A percentile compares a stretch with the other conserved stretches of the same genome.
Conservation (phyloP, 2,888 invertebrate species). For the Eumerus sabulonum region DNA sequence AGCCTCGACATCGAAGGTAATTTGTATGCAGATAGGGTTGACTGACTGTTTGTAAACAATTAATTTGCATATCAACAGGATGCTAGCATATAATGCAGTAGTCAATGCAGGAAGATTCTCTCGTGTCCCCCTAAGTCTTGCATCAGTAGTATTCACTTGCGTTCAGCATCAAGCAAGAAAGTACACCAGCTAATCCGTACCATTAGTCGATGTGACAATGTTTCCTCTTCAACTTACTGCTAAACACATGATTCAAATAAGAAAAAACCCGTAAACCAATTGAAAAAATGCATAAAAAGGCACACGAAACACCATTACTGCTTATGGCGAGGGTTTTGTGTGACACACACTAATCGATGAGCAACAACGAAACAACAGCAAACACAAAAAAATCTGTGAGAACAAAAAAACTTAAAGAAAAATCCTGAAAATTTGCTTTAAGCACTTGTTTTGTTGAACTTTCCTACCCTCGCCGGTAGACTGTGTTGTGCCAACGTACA, state of each 20-base stretch:
- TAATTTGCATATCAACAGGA: constrained; percentile 35
- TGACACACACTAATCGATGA: constrained; percentile 36
- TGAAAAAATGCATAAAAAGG: constrained; percentile 7
- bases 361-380: constrained; percentile 32
- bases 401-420: constrained; percentile 7
- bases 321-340: background rate
- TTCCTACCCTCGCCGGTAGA: constrained; percentile 23
- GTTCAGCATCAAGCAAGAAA: too few relatives aligned
- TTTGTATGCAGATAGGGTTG: constrained; percentile 24
- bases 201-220: constrained; percentile 45
- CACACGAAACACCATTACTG: too few relatives aligned
- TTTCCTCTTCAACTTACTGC: constrained; percentile 42
- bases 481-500: background rate
- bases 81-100: too few relatives aligned
- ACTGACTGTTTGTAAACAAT: constrained; percentile 26
- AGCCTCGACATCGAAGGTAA: background rate
- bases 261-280: constrained; percentile 13
- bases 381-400: background rate
- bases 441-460: constrained; percentile 53
- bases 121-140: too few relatives aligned
- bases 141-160: too few relatives aligned
- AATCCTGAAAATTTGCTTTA: constrained; percentile 50
- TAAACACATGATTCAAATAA: constrained; percentile 45
- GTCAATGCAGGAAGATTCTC: too few relatives aligned
- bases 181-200: constrained; percentile 1